phyloP scores from a whole-genome alignment of 2,113 vertebrate species.

The Gymnocephalus cernua region DNA sequence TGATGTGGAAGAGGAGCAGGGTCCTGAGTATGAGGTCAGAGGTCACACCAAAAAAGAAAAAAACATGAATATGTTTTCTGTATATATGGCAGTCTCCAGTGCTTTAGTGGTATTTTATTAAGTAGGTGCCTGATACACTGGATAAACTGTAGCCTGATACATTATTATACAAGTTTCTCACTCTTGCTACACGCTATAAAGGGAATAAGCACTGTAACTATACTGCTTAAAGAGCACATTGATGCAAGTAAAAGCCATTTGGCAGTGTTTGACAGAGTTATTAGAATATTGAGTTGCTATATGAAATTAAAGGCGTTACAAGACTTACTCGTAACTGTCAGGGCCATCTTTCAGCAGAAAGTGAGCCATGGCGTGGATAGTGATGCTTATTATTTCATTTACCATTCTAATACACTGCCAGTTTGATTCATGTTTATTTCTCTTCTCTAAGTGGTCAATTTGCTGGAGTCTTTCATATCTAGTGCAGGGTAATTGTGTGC shows the following conservation, averaged over 20 bases:
- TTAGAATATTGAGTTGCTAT: conserved; percentile 43
- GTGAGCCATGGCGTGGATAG: conserved; percentile 33
- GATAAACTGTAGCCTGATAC: background rate
- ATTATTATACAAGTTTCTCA: background rate
- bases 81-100: background rate
- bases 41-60: conserved; percentile 18
- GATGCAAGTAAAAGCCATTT: conserved; percentile 26
- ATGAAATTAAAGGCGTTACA: conserved; percentile 39
- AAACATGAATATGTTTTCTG: background rate
- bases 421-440: conserved; percentile 59
- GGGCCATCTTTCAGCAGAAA: conserved; percentile 48
- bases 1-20: conserved; percentile 90
- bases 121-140: background rate
- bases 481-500: conserved; percentile 35
- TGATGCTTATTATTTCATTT: conserved; percentile 66
- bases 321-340: conserved; percentile 39
- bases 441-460: conserved; percentile 62
- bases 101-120: background rate
- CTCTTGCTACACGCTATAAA: background rate
- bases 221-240: conserved; percentile 9
- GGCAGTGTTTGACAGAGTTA: conserved; percentile 35
- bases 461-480: conserved; percentile 54
- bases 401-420: conserved; percentile 50
- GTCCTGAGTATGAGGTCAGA: conserved; percentile 89
- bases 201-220: conserved; percentile 18